Base-by-base conservation (phyloP, 2,888 invertebrate species). In the Hybos culiciformis region DNA sequence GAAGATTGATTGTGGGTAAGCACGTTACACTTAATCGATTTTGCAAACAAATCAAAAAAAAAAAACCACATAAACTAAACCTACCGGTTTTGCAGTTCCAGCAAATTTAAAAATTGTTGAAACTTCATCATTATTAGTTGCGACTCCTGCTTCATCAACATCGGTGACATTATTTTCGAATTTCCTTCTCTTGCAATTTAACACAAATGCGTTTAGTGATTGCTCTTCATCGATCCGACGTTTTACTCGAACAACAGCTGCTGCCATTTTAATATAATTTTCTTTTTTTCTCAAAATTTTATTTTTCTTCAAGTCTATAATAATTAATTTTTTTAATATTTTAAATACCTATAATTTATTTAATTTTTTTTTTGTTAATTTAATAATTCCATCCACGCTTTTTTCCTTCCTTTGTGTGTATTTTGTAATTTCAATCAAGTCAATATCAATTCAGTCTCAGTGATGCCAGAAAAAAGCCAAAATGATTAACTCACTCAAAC, bases 171-270 rank as follows among this genome's bases (percentile, higher is more conserved):
- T n/a, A 6, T 26, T 59, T 55, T 74, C 71, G 4, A 70, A 68
- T 69, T 80, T 83, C 37, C 70, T 68, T 37, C 75, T 71, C 62
- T 85, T 85, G 52, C 81, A 81, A 52, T 80, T 73, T 36, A 85
- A 67, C 38, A 84, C 70, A 48, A 85, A 67, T 3, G 80, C 76
- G 58, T 79, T 77, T 49, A 76, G 71, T 1, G 84, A 83, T n/a
- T n/a, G n/a, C 54, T 78, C 78, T 48, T 81, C 80, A 44, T 79
- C 77, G 19, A 77, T 71, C 54, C 76, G 72, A 31, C 84, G 74
- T 65, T 84, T 85, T 4, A 84, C 77, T 50, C 83, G 72, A 44
- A 84, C 69, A 44, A 84, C 72, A 4, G 83, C 74, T 8, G 50
- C 62, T 37, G 63, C 58, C 63, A 63, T 63, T 43, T 53, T 57